Conservation (phyloP, 2,888 invertebrate genomes). For the Hyposoter didymator region DNA sequence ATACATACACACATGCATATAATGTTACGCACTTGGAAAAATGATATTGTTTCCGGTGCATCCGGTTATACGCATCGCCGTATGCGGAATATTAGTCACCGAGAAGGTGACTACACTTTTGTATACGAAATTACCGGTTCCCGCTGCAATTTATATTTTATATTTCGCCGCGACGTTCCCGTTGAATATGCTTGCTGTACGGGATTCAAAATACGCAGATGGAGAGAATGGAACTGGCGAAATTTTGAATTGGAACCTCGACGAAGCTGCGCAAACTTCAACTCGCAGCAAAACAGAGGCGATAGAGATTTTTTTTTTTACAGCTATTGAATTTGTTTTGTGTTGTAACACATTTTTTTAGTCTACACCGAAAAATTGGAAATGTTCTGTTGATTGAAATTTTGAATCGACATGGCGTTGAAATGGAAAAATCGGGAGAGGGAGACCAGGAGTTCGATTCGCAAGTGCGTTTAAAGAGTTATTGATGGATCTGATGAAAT, state of each 20-base stretch:
- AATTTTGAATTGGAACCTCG: not conserved
- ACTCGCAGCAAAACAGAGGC: not conserved
- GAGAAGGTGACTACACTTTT: slow-evolving; percentile 50
- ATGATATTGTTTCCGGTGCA: slow-evolving; percentile 77
- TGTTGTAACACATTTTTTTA: not conserved
- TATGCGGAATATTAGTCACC: slow-evolving; percentile 27
- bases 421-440: slow-evolving; percentile 2
- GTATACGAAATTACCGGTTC: slow-evolving; percentile 46
- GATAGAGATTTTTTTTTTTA: not conserved
- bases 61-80: slow-evolving; percentile 43
- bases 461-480: slow-evolving; percentile 30
- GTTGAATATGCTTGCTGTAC: not conserved
- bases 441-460: not conserved
- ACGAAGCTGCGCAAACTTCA: not conserved
- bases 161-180: not conserved
- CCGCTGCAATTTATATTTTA: slow-evolving; percentile 1
- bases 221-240: not conserved
- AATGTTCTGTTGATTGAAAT: not conserved
- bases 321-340: not conserved
- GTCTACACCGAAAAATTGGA: not conserved
- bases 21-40: slow-evolving; percentile 72
- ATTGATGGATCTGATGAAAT: slow-evolving; percentile 19
- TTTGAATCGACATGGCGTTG: not conserved
- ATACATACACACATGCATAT: slow-evolving; percentile 18
- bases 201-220: not conserved